Percentiles rank a stretch among this genome's conserved stretches.
Evolutionary conservation across 2,113 vertebrate species (phyloP).

Genomic region (Tiliqua scincoides): DNA sequence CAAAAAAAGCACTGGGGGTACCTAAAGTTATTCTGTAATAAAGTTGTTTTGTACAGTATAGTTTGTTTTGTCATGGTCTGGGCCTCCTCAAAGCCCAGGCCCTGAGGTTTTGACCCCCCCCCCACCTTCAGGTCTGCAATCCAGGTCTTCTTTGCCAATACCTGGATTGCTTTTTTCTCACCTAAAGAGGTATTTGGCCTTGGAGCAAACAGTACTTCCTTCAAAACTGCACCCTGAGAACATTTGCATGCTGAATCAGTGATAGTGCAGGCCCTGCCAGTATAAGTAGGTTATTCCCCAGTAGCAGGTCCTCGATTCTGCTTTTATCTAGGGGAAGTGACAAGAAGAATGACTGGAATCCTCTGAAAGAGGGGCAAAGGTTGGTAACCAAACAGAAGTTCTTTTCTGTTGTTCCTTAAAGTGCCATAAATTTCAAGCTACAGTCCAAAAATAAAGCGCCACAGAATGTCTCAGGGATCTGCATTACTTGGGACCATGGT

Average conservation of each 20-base stretch:
- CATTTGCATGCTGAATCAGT: background rate
- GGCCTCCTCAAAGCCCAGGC: too few species aligned
- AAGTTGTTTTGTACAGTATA: too few species aligned
- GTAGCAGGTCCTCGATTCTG: background rate
- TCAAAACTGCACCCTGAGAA: background rate
- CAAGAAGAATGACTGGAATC: slow-evolving; percentile 37
- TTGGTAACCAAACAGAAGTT: slow-evolving; percentile 45
- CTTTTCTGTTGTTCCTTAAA: slow-evolving; percentile 7
- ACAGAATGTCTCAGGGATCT: slow-evolving; percentile 59
- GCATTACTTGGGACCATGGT: slow-evolving; percentile 49
- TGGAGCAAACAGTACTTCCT: background rate
- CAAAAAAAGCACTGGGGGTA: too few species aligned
- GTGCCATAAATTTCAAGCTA: slow-evolving; percentile 46
- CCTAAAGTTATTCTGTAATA: too few species aligned
- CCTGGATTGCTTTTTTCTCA: background rate
- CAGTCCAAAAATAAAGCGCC: slow-evolving; percentile 62
- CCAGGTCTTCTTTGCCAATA: background rate
- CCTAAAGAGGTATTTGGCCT: background rate
- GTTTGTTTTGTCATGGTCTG: too few species aligned
- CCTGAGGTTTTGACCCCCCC: too few species aligned
- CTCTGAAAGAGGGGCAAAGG: slow-evolving; percentile 52
- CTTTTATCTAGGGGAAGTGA: background rate
- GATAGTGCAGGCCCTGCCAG: background rate
- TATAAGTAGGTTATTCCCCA: accelerated
- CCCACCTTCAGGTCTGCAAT: too few species aligned